These are phyloP conservation scores for Python bivittatus DNA, from an alignment of 2,113 vertebrate genomes.

Conservation along the genomic window DNA sequence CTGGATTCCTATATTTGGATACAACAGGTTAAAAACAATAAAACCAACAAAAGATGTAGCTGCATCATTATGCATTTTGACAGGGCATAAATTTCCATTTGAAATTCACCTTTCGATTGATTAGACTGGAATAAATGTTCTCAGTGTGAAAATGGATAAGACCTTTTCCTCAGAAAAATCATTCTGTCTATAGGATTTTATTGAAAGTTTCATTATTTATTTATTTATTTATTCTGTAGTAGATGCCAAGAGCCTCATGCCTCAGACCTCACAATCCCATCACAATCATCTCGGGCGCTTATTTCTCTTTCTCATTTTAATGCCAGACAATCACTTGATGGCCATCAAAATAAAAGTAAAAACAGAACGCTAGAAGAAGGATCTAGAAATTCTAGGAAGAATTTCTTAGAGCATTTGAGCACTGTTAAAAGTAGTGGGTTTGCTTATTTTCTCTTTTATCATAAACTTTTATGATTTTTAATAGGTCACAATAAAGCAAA, in stretches of 20 bases:
- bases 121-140: not conserved
- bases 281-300: not conserved
- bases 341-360: not conserved
- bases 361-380: not conserved
- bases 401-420: not conserved
- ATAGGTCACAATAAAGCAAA: not conserved
- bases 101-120: not conserved
- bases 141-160: not conserved
- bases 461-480: not conserved
- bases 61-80: not conserved
- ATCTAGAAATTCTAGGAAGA: not conserved
- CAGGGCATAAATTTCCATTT: not conserved
- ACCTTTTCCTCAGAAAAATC: not conserved
- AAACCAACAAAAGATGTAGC: not conserved
- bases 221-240: not conserved
- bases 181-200: not conserved
- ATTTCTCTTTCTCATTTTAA: not conserved
- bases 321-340: not conserved
- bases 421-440: not conserved
- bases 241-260: not conserved
- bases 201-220: not conserved
- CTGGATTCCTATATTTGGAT: not conserved
- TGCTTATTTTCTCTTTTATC: constrained; percentile 8
- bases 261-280: not conserved
- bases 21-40: not conserved